phyloP scores from a whole-genome alignment of 1,140 invertebrate species.

The Mercenaria mercenaria region DNA sequence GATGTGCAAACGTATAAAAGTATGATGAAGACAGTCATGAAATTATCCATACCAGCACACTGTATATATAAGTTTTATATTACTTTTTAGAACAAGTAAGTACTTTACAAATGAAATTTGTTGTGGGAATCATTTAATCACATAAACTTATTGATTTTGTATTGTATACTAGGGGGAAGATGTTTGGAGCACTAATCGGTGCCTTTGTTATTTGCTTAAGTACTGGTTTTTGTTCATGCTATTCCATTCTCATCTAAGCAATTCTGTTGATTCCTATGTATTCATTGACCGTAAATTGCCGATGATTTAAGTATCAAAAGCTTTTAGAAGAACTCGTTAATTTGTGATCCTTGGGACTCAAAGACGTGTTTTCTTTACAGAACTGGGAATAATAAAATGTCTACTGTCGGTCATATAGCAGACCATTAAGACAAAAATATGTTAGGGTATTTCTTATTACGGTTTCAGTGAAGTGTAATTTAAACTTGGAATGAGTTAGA shows the following conservation, averaged over 20 bases:
- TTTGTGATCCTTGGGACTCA: conserved; percentile 1
- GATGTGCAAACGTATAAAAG: too few species aligned
- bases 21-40: too few species aligned
- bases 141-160: too few species aligned
- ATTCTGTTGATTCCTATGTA: conserved; percentile 27
- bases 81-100: too few species aligned
- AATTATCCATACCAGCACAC: too few species aligned
- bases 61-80: too few species aligned
- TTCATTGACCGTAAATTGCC: conserved; percentile 37
- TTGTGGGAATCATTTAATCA: too few species aligned
- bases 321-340: conserved; percentile 49
- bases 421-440: not conserved
- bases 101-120: too few species aligned
- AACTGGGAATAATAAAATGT: conserved; percentile 20
- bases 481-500: too few species aligned
- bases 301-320: conserved; percentile 51
- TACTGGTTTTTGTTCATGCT: not conserved
- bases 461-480: too few species aligned
- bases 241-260: conserved; percentile 10
- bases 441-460: not conserved
- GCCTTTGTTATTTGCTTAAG: not conserved
- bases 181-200: not conserved
- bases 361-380: not conserved
- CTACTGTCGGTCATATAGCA: not conserved
- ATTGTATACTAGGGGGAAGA: too few species aligned